phyloP scores from a whole-genome alignment of 2,797 vertebrate genomes.

The Karalla daura region DNA sequence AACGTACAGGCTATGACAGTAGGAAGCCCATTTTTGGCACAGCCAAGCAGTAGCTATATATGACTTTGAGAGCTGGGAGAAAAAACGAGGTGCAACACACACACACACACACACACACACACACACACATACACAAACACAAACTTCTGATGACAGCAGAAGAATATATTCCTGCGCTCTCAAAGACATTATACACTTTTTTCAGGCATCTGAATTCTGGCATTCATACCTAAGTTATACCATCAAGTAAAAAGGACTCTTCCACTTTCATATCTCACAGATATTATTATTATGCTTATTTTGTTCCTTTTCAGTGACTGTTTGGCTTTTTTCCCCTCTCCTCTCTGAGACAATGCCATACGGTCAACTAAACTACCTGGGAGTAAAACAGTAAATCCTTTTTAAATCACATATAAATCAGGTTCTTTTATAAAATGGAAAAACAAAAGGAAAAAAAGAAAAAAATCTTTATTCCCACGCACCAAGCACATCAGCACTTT shows the following conservation, averaged over 20 bases:
- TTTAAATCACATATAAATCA: background rate
- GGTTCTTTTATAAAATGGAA: background rate
- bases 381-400: background rate
- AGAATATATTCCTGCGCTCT: background rate
- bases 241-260: no score
- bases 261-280: no score
- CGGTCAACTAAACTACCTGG: background rate
- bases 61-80: conserved; percentile 15
- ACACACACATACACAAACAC: conserved; percentile 7
- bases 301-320: conserved; percentile 2
- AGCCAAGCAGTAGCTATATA: conserved; percentile 18
- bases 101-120: conserved; percentile 11
- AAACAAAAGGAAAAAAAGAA: no score
- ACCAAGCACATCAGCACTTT: background rate
- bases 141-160: conserved; percentile 6
- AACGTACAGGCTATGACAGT: conserved; percentile 34
- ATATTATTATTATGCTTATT: background rate
- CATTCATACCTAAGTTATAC: background rate
- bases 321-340: conserved; percentile 11
- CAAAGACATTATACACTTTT: background rate
- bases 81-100: conserved; percentile 21
- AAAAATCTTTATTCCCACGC: background rate
- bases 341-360: conserved; percentile 6
- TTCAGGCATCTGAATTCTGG: background rate
- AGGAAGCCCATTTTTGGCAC: conserved; percentile 28